Evolutionary conservation across 2,888 invertebrate species (phyloP), one percentile per base, ranked within the genome.

Genomic region (Leistus spinibarbis): DNA sequence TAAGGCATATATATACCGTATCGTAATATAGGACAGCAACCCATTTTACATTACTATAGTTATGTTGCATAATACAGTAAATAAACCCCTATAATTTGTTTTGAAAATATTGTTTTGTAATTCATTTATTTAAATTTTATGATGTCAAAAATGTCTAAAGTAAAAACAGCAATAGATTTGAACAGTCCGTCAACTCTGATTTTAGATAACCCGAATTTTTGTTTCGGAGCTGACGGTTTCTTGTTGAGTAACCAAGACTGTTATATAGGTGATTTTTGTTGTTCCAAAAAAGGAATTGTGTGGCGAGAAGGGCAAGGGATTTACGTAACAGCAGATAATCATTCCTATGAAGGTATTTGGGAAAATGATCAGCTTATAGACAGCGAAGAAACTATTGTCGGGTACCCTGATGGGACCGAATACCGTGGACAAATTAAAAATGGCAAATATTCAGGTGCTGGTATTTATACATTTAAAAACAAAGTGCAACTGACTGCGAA

Each of bases 261-360:
- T 1, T 91, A 91, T 77, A 84, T 86, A 0, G 91, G 91, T 0
- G 86, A 82, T 67, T 91, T 88, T 79, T 88, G 88, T 79, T 87
- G 88, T 0, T 88, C 88, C 81, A 87, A 87, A 78, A 88, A 86
- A 77, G 88, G 85, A 2, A 57, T 83, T 56, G 79, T 84, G 57
- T 86, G 85, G 85, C 79, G 85, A 69, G 84, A 85, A 81, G 86
- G 70, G 2, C 81, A 79, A 0, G 91, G 91, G 7, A 82, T 83
- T 10, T 91, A 91, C 79, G 86, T 80, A 1, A 90, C 91, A 0
- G 87, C 87, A 3, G 90, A 91, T 79, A 89, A 89, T 0, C 90
- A 91, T 78, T 80, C 79, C 0, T 91, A 91, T 80, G 80, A 83
- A 22, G 90, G 89, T 4, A 79, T 79, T 1, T 91, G 91, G 91